Evolutionary conservation across 2,797 vertebrate genomes (phyloP), one percentile per base, ranked within the genome.

Genomic region (Tadarida brasiliensis): DNA sequence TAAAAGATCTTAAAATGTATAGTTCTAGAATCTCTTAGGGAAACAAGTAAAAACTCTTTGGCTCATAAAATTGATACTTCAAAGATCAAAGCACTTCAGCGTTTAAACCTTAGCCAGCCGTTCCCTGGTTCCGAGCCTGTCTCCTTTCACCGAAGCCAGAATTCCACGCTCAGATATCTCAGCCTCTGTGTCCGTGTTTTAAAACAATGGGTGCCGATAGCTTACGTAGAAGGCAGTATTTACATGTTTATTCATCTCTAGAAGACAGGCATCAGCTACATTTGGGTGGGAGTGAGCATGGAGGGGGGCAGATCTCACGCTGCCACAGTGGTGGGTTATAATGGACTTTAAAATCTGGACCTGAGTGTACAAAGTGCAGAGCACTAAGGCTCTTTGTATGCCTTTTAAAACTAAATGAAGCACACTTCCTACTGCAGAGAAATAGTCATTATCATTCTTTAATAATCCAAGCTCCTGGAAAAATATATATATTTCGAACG

Each of bases 391-490:
- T 33, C 33, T 59, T 70, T 70, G 7, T 65, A 70, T 20, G 11
- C 9, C 7, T 44, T 94, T 87, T 47, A 91, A 91, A 89, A 71
- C 10, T 94, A 67, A 90, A 61, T 76, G 63, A 73, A 83, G 28
- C 11, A 49, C 0, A 47, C 39, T 87, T 4, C 11, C 3, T 63
- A 24, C 5, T 49, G 1, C 16, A 86, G 24, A 81, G 19, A 82
- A 91, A 44, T 59, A 61, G 54, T n/a, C 5, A 30, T 26, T 30
- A 26, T 24, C n/a, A 90, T 56, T 57, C 15, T 76, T 56, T 77
- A 87, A 86, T 81, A 89, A 16, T 57, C 1, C 76, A 94, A 84
- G 20, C 26, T 86, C 20, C 22, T 74, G 33, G 11, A 76, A 92
- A 70, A 80, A 73, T 9, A 33, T 47, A 17, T 7, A 2, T 24